phyloP scores from a whole-genome alignment of 2,113 vertebrate species.

The Girardinichthys multiradiatus region DNA sequence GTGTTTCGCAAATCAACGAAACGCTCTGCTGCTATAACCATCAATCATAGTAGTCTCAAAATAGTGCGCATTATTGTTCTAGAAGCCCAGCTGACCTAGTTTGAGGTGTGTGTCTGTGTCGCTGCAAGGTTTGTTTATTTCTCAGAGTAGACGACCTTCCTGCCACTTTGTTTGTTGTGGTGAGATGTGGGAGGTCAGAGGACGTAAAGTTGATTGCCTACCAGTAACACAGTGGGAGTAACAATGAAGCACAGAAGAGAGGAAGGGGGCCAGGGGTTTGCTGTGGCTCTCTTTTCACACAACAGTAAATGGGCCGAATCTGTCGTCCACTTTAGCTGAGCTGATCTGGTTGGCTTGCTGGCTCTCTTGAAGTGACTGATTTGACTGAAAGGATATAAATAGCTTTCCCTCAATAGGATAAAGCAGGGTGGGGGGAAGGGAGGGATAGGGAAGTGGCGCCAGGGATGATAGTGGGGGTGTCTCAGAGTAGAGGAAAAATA shows the following conservation, averaged over 20 bases:
- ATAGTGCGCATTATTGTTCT: constrained; percentile 72
- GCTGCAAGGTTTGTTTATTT: constrained; percentile 65
- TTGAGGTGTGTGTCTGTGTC: constrained; percentile 42
- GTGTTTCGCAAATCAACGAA: constrained; percentile 55
- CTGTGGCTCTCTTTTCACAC: constrained; percentile 44
- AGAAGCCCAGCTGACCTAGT: constrained; percentile 69
- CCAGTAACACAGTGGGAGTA: constrained; percentile 33
- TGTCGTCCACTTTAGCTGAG: constrained; percentile 51
- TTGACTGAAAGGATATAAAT: constrained; percentile 79
- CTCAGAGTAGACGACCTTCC: constrained; percentile 62
- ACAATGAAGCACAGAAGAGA: constrained; percentile 39
- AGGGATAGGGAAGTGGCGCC: constrained; percentile 69
- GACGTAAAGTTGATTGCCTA: constrained; percentile 24
- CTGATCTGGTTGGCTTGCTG: constrained; percentile 63
- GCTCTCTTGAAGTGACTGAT: constrained; percentile 69
- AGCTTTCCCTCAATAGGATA: constrained; percentile 78
- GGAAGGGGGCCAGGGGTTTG: constrained; percentile 42
- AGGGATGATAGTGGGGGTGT: constrained; percentile 72
- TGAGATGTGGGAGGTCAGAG: constrained; percentile 44
- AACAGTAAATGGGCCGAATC: constrained; percentile 58
- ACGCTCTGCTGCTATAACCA: constrained; percentile 42
- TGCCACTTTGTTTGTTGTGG: constrained; percentile 62
- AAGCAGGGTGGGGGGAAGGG: constrained; percentile 61
- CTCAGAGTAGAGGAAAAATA: constrained; percentile 53
- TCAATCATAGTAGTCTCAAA: constrained; percentile 69